Evolutionary conservation across 2,797 vertebrate genomes (phyloP).

Genomic region (Manis javanica): DNA sequence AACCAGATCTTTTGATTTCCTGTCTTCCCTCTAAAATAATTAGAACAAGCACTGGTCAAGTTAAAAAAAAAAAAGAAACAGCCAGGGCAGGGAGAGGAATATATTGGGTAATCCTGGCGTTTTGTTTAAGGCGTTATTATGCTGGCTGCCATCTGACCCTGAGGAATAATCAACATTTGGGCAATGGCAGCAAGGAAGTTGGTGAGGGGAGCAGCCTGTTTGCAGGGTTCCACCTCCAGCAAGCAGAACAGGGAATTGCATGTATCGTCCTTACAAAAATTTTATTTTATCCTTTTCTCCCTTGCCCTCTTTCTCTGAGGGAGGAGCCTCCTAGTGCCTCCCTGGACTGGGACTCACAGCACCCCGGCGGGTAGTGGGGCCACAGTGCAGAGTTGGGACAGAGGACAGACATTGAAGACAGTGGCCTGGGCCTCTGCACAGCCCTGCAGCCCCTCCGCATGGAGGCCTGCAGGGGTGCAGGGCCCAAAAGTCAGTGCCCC

Average conservation of each 20-base stretch:
- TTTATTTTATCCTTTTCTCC: not conserved
- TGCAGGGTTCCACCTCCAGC: not conserved
- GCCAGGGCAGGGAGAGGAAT: not conserved
- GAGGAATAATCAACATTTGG: conserved; percentile 81
- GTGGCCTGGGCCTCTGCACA: too few relatives aligned
- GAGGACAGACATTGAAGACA: not conserved
- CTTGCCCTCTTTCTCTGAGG: not conserved
- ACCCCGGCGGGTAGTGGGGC: not conserved
- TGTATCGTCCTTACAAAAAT: not conserved
- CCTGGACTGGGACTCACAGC: not conserved
- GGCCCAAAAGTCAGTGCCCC: not conserved
- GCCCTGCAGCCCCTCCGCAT: rapidly evolving
- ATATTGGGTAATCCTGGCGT: not conserved
- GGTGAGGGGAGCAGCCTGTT: not conserved
- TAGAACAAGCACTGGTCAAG: conserved; percentile 60
- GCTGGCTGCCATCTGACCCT: conserved; percentile 79
- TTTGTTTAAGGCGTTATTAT: conserved; percentile 11
- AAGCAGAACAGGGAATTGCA: not conserved
- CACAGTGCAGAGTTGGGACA: not conserved
- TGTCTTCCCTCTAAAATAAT: conserved; percentile 77
- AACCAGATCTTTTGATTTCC: conserved; percentile 78
- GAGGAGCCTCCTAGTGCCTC: not conserved
- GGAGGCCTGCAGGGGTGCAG: not conserved
- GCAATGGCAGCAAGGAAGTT: not conserved
- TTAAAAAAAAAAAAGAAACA: not conserved